Conservation (phyloP, 2,888 invertebrate genomes). For the Lepidocyrtoides sp. region DNA sequence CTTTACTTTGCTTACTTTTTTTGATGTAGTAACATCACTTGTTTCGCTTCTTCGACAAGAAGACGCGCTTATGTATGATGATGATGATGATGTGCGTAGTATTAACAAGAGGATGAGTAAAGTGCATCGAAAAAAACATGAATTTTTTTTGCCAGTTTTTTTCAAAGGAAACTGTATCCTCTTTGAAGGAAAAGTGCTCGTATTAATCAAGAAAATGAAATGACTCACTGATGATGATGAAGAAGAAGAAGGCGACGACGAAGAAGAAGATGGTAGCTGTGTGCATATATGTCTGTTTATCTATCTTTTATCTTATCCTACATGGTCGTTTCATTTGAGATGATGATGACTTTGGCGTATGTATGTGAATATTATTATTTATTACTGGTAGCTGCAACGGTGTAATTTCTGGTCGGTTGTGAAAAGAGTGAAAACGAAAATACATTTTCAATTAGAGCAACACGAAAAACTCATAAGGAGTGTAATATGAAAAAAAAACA, state of each 20-base stretch:
- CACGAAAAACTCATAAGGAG: constrained; percentile 11
- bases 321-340: neutral
- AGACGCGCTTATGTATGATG: too few relatives aligned
- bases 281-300: neutral
- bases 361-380: too few relatives aligned
- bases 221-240: constrained; percentile 10
- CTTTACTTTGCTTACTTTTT: neutral
- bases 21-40: neutral
- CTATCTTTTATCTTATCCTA: too few relatives aligned
- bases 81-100: neutral
- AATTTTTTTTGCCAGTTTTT: neutral
- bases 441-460: neutral
- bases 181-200: neutral
- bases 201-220: constrained; percentile 33
- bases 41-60: too few relatives aligned
- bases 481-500: too few relatives aligned
- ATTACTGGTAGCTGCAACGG: neutral
- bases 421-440: neutral
- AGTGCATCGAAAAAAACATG: neutral
- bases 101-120: neutral
- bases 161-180: constrained; percentile 12
- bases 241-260: too few relatives aligned
- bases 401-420: neutral
- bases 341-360: neutral
- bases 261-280: too few relatives aligned